phyloP scores from a whole-genome alignment of 2,113 vertebrate genomes.

The Accipiter cooperii region DNA sequence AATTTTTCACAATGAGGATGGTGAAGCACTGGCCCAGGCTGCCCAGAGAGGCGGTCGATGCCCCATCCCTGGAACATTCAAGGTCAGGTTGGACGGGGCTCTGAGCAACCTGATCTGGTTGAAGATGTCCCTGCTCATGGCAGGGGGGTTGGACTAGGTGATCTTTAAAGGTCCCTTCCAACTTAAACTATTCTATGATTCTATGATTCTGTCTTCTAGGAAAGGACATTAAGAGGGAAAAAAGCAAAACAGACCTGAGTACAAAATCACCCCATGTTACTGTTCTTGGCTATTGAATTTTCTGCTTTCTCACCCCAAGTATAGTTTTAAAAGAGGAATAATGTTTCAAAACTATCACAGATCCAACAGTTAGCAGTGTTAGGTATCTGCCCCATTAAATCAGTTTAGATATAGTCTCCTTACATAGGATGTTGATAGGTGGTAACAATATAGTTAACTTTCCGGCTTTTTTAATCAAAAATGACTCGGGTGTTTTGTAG shows the following conservation, averaged over 20 bases:
- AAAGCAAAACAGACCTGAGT: not conserved
- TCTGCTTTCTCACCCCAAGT: not conserved
- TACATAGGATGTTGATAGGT: not conserved
- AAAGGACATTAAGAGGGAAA: not conserved
- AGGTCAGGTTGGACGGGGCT: not conserved
- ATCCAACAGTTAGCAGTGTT: not conserved
- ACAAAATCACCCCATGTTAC: not conserved
- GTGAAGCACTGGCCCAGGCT: too few species aligned
- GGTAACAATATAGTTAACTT: not conserved
- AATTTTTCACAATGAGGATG: rapidly evolving
- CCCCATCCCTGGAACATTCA: not conserved
- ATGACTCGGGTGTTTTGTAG: not conserved
- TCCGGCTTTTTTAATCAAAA: not conserved
- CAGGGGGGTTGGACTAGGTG: not conserved
- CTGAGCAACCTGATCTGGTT: not conserved
- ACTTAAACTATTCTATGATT: not conserved
- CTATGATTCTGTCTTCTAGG: not conserved
- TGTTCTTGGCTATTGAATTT: not conserved
- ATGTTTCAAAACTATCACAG: not conserved
- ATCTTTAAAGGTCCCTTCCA: not conserved
- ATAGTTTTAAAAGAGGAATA: not conserved
- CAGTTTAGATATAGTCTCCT: not conserved
- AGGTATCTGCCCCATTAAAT: rapidly evolving
- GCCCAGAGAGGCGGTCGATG: too few species aligned
- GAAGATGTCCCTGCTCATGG: not conserved